Percentiles rank a stretch among this genome's conserved stretches.
phyloP scores from a whole-genome alignment of 2,797 vertebrate genomes.

The Odontamblyopus rebecca region DNA sequence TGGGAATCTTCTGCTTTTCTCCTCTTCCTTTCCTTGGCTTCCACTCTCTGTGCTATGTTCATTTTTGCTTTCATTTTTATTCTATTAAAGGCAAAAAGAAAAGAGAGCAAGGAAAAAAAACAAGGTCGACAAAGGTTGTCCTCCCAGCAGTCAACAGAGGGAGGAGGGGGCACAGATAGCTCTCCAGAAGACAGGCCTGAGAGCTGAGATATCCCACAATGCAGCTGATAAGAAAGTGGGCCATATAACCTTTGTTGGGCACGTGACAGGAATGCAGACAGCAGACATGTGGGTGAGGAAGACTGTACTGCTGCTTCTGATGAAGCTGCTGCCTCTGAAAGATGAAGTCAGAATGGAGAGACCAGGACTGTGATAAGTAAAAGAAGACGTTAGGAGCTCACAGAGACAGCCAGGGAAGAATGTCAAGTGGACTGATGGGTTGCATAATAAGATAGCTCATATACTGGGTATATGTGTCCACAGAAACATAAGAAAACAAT shows the following conservation, averaged over 20 bases:
- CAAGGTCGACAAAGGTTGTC: slow-evolving; percentile 74
- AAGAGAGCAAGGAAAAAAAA: slow-evolving; percentile 59
- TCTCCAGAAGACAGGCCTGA: slow-evolving; percentile 69
- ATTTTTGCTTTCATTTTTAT: slow-evolving; percentile 75
- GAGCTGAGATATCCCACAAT: slow-evolving; percentile 80
- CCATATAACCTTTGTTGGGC: slow-evolving; percentile 73
- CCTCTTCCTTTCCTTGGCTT: slow-evolving; percentile 47
- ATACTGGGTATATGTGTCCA: slow-evolving; percentile 20
- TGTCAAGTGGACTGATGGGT: slow-evolving; percentile 37
- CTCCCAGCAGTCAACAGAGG: slow-evolving; percentile 65
- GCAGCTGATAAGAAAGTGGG: slow-evolving; percentile 87
- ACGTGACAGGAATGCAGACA: slow-evolving; percentile 81
- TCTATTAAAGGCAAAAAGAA: slow-evolving; percentile 61
- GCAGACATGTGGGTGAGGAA: slow-evolving; percentile 55
- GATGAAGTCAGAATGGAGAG: slow-evolving; percentile 75
- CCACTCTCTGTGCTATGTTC: slow-evolving; percentile 54
- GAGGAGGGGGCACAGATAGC: slow-evolving; percentile 68
- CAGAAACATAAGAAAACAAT: background rate
- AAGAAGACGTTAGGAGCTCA: slow-evolving; percentile 66
- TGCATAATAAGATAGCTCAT: slow-evolving; percentile 52
- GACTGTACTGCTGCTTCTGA: slow-evolving; percentile 57
- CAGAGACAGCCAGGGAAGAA: slow-evolving; percentile 39
- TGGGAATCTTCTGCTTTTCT: slow-evolving; percentile 54
- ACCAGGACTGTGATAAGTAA: slow-evolving; percentile 74
- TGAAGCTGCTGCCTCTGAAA: slow-evolving; percentile 52